Percentiles rank a stretch among this genome's conserved stretches.
phyloP scores from a whole-genome alignment of 2,113 vertebrate genomes.

The Myotis yumanensis region DNA sequence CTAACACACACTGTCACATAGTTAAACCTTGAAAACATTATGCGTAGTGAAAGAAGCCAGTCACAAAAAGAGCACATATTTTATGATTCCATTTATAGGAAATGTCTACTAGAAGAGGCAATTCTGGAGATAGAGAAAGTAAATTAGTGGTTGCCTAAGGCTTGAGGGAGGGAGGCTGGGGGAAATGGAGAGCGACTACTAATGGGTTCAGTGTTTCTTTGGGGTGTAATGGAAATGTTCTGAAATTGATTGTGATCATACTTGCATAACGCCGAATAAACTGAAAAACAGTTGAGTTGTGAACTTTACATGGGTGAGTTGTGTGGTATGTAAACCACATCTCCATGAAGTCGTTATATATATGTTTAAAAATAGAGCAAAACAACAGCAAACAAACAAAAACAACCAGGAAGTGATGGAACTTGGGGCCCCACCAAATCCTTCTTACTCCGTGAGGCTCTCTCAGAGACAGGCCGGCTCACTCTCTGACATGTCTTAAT shows the following conservation, averaged over 20 bases:
- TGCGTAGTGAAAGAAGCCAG: not conserved
- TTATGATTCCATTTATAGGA: not conserved
- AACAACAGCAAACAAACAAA: not conserved
- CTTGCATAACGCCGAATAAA: not conserved
- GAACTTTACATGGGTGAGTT: not conserved
- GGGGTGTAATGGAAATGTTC: not conserved
- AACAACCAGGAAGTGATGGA: not conserved
- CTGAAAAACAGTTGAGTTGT: not conserved
- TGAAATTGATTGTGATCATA: not conserved
- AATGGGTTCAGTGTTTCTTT: not conserved
- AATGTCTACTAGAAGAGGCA: not conserved
- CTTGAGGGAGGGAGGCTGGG: not conserved
- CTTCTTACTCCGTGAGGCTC: not conserved
- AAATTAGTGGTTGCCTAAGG: not conserved
- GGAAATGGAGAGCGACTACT: not conserved
- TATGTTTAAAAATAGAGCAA: not conserved
- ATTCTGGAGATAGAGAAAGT: not conserved
- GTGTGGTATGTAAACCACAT: not conserved
- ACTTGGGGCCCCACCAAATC: not conserved
- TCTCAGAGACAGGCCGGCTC: not conserved
- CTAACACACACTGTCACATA: not conserved
- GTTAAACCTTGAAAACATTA: not conserved
- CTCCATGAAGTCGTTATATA: not conserved
- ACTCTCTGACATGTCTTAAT: not conserved
- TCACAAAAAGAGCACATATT: not conserved